Base-by-base conservation (phyloP, 2,888 invertebrate species). In the Cosmia trapezina region DNA sequence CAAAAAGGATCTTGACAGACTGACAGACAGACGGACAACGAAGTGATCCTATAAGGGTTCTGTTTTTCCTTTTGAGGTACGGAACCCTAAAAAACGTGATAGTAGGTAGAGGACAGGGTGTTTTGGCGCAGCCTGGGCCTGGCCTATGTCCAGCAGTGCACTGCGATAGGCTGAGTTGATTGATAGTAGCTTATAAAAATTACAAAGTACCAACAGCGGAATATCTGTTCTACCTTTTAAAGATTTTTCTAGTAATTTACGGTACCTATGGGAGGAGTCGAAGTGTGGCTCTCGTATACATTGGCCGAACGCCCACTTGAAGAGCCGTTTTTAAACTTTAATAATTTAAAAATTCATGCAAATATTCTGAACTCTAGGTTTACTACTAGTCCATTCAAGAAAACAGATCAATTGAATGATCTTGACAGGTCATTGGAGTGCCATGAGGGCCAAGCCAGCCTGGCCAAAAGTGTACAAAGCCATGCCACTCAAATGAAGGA, bases 401-500 rank as follows among this genome's bases (percentile, higher is more conserved):
- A 57, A 53, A 47, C 37, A 66, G 51, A 60, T 11, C 43, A 33
- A 64, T 51, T 17, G 5, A 41, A 19, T 80, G 11, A 66, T 17
- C 28, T 51, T 76, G 14, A 22, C 14, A 64, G 28, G 41, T 19
- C 11, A 63, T 47, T 33, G 41, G 12, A 47, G 49, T 43, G 45
- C 12, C n/a, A n/a, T 11, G 22, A 53, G 12, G 12, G 14, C 41
- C 47, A 54, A 22, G 33, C 45, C 60, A 81, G 47, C 19, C 12
- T 69, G 65, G 54, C 19, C 54, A 41, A 68, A 62, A 59, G 72
- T 72, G 53, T 79, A 51, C 65, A 83, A 59, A 82, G 53, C 49
- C 64, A 49, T 43, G 28, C 57, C 65, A 69, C 65, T 76, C 62
- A 71, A 70, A 66, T 73, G 61, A 59, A 77, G 74, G 68, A 82